Conservation (phyloP, 2,888 invertebrate species). For the Chalcis sispes region DNA sequence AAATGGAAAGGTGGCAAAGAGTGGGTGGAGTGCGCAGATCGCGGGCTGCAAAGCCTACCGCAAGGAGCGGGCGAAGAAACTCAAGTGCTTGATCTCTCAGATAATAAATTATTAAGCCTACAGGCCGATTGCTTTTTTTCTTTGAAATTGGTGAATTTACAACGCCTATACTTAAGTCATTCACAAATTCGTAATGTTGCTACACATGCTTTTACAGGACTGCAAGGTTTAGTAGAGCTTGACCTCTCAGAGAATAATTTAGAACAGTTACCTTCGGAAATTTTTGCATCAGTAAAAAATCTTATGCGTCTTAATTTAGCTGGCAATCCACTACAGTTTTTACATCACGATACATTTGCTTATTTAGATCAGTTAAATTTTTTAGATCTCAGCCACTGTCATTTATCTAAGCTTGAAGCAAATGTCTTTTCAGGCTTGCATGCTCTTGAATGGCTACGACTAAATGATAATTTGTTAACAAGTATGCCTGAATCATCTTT, state of each 20-base stretch:
- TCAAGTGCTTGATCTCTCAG: slow-evolving; percentile 90
- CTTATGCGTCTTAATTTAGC: slow-evolving; percentile 89
- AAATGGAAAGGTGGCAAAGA: slow-evolving; percentile 96
- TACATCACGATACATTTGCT: slow-evolving; percentile 85
- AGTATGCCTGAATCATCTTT: slow-evolving; percentile 77
- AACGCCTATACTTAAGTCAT: slow-evolving; percentile 88
- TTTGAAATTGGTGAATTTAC: slow-evolving; percentile 88
- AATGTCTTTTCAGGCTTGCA: slow-evolving; percentile 89
- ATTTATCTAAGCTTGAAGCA: slow-evolving; percentile 85
- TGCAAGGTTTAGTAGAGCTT: slow-evolving; percentile 91
- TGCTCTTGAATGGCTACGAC: slow-evolving; percentile 88
- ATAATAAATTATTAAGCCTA: slow-evolving; percentile 88
- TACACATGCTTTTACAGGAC: slow-evolving; percentile 87
- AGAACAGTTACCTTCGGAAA: slow-evolving; percentile 86
- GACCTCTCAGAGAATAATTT: slow-evolving; percentile 90
- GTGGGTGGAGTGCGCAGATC: slow-evolving; percentile 90
- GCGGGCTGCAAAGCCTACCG: slow-evolving; percentile 86
- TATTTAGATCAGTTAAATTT: slow-evolving; percentile 86
- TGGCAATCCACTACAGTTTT: slow-evolving; percentile 87
- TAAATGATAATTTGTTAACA: slow-evolving; percentile 88
- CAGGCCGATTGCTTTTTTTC: slow-evolving; percentile 88
- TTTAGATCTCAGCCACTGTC: slow-evolving; percentile 89
- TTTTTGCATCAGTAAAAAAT: slow-evolving; percentile 87
- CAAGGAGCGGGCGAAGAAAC: slow-evolving; percentile 89
- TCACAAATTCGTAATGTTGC: slow-evolving; percentile 88